phyloP scores from a whole-genome alignment of 2,797 vertebrate genomes.

The Scomberomorus guttatus region DNA sequence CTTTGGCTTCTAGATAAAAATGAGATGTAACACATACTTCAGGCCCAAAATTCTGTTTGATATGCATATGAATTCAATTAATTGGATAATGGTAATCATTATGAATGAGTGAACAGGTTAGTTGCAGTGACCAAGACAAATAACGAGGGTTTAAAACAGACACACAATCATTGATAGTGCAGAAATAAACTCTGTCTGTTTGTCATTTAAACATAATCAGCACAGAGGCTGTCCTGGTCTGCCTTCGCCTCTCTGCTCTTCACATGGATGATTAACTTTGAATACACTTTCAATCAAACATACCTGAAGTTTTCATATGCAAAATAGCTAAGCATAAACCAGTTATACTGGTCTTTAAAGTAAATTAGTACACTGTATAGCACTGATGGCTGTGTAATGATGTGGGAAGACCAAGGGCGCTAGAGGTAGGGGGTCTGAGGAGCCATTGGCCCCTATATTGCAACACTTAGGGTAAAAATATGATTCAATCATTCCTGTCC shows the following conservation, averaged over 20 bases:
- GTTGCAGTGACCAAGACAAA: neutral
- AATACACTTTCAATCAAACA: conserved; percentile 46
- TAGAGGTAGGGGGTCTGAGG: no score
- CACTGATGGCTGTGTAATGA: conserved; percentile 54
- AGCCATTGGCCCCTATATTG: no score
- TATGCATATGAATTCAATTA: neutral
- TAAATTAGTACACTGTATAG: conserved; percentile 29
- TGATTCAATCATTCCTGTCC: no score
- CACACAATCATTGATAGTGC: neutral
- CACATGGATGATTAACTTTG: conserved; percentile 50
- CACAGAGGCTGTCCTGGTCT: neutral
- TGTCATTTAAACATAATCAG: neutral
- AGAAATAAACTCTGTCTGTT: neutral
- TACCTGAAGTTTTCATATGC: conserved; percentile 46
- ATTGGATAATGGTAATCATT: neutral
- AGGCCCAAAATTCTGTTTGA: no score
- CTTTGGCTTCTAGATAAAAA: no score
- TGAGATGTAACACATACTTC: no score
- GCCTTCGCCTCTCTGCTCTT: conserved; percentile 3
- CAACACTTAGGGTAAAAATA: no score
- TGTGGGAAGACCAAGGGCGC: conserved; percentile 30
- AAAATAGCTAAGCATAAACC: conserved; percentile 52
- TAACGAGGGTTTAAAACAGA: neutral
- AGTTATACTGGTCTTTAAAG: conserved; percentile 31
- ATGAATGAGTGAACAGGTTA: neutral